Conservation (phyloP, 2,888 invertebrate species). For the Xestia xanthographa region DNA sequence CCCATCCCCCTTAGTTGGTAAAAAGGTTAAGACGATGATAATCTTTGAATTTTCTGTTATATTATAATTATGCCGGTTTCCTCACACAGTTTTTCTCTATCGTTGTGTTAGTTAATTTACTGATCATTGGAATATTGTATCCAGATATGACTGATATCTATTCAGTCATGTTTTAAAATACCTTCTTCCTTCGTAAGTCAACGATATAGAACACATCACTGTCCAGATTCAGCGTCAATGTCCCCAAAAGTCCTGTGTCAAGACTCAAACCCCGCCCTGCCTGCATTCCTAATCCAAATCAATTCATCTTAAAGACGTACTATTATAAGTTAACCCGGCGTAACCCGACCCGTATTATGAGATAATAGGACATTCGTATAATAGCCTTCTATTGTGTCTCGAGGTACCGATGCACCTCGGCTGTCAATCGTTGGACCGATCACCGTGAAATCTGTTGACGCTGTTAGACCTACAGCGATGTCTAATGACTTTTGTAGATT, state of each 20-base stretch:
- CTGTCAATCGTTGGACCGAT: conserved; percentile 80
- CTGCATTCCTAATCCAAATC: conserved; percentile 77
- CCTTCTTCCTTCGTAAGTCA: not conserved
- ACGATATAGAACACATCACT: not conserved
- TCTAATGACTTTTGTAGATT: conserved; percentile 63
- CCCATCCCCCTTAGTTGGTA: too few relatives aligned
- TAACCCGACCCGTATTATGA: conserved; percentile 84
- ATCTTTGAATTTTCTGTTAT: not conserved
- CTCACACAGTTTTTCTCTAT: too few relatives aligned
- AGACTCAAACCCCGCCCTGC: conserved; percentile 46
- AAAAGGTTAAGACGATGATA: too few relatives aligned
- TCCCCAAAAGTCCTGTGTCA: conserved; percentile 65
- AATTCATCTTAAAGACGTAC: conserved; percentile 81
- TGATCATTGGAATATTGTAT: not conserved
- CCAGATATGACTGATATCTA: not conserved
- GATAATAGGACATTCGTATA: conserved; percentile 82
- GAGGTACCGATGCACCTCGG: conserved; percentile 61
- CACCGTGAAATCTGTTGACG: conserved; percentile 80
- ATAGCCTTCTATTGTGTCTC: conserved; percentile 76
- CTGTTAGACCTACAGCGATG: conserved; percentile 80
- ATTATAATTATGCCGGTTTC: too few relatives aligned
- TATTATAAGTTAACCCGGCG: conserved; percentile 80
- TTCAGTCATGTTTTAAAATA: not conserved
- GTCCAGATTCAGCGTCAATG: conserved; percentile 57
- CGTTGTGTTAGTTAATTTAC: too few relatives aligned